These are phyloP conservation scores for Agapornis roseicollis DNA, from an alignment of 2,113 vertebrate species.

Conservation along the genomic window DNA sequence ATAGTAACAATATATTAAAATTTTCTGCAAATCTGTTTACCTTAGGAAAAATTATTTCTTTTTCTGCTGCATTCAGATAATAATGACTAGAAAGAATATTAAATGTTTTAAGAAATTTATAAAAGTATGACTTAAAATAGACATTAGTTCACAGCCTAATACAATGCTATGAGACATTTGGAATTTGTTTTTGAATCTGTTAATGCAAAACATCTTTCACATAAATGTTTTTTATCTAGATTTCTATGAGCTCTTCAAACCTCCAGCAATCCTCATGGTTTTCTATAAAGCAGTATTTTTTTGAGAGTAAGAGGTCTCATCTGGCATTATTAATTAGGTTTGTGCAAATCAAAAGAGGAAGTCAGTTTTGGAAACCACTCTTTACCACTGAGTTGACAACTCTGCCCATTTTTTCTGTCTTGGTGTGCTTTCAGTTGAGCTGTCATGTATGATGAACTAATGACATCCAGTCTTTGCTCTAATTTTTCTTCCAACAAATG, in stretches of 20 bases:
- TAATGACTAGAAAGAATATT: background rate
- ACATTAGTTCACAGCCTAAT: background rate
- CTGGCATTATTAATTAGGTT: background rate
- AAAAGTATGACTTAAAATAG: background rate
- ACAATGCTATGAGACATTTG: background rate
- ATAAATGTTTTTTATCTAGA: background rate
- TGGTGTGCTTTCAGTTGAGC: background rate
- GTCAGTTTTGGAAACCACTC: background rate
- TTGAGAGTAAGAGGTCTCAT: background rate
- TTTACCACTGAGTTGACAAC: background rate
- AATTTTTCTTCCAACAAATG: background rate
- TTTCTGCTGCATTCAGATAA: background rate
- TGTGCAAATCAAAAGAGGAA: background rate
- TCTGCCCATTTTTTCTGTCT: background rate
- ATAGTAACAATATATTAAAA: background rate
- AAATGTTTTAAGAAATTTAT: background rate
- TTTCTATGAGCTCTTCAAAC: background rate
- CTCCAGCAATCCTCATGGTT: background rate
- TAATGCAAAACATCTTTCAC: background rate
- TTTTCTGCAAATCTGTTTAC: background rate
- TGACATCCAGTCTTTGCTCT: background rate
- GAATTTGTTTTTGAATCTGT: background rate
- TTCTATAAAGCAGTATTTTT: background rate
- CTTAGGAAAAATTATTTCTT: background rate
- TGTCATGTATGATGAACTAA: background rate